phyloP scores from a whole-genome alignment of 2,888 invertebrate species.

The Rhingia campestris region DNA sequence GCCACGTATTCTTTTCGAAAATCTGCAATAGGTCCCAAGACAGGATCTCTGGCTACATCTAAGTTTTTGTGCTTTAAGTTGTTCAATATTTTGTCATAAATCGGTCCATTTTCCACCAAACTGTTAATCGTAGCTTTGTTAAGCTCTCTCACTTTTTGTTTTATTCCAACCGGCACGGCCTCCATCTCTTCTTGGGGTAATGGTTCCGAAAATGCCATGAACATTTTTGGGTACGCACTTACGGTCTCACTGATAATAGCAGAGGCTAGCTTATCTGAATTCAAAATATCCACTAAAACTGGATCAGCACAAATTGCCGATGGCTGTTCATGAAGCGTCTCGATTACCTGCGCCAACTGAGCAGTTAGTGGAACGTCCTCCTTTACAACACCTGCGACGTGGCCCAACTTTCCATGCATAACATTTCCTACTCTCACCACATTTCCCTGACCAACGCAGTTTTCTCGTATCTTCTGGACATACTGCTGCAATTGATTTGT shows the following conservation, averaged over 20 bases:
- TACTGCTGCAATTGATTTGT: conserved; percentile 85
- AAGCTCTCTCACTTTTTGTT: conserved; percentile 84
- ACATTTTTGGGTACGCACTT: conserved; percentile 77
- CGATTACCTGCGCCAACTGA: conserved; percentile 72
- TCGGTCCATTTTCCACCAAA: conserved; percentile 85
- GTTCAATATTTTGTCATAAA: conserved; percentile 85
- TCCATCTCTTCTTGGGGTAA: conserved; percentile 77
- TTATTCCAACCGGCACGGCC: conserved; percentile 74
- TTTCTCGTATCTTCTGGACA: conserved; percentile 86
- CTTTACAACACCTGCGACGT: conserved; percentile 75
- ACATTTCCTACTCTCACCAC: conserved; percentile 86
- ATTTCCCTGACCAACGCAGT: conserved; percentile 89
- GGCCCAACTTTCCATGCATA: conserved; percentile 79
- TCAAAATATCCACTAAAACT: conserved; percentile 77
- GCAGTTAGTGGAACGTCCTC: conserved; percentile 52
- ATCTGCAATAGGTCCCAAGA: conserved; percentile 84
- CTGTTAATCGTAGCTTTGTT: conserved; percentile 85
- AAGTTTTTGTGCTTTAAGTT: conserved; percentile 84
- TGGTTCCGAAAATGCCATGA: conserved; percentile 80
- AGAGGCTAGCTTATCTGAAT: conserved; percentile 77
- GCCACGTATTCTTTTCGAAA: conserved; percentile 85
- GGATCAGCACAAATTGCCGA: conserved; percentile 75
- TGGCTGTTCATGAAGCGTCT: conserved; percentile 76
- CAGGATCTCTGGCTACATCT: conserved; percentile 84
- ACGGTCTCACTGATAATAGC: conserved; percentile 76